phyloP scores from a whole-genome alignment of 2,113 vertebrate genomes.

The Grallaria varia region DNA sequence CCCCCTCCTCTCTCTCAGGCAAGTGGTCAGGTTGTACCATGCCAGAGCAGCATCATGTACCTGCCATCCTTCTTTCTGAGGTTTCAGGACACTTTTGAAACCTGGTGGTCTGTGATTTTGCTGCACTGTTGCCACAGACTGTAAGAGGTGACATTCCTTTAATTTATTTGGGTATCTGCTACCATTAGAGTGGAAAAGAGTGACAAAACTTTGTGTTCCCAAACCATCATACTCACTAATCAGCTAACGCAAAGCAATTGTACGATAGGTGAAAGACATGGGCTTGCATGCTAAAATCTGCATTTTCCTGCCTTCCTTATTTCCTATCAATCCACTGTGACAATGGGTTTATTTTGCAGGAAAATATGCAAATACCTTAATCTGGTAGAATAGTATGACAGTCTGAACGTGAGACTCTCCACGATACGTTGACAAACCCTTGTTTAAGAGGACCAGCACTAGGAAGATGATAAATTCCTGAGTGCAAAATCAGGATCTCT shows the following conservation, averaged over 20 bases:
- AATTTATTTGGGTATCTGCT: slow-evolving; percentile 44
- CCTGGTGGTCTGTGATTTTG: background rate
- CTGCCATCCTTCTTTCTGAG: background rate
- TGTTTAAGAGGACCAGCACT: background rate
- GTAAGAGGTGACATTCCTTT: slow-evolving; percentile 27
- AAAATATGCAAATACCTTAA: slow-evolving; percentile 64
- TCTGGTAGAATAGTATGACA: slow-evolving; percentile 36
- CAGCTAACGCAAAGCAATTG: slow-evolving; percentile 42
- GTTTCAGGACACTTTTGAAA: background rate
- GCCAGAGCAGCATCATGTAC: background rate
- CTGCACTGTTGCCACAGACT: background rate
- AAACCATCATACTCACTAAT: slow-evolving; percentile 29
- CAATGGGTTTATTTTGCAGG: slow-evolving; percentile 55
- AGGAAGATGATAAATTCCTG: background rate
- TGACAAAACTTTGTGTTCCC: slow-evolving; percentile 51
- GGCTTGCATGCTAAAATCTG: slow-evolving; percentile 17
- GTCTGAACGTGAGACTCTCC: background rate
- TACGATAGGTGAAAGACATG: slow-evolving; percentile 47
- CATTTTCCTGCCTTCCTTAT: slow-evolving; percentile 32
- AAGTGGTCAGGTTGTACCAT: background rate
- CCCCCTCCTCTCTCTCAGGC: background rate
- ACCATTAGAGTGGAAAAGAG: background rate
- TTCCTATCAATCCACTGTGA: slow-evolving; percentile 50
- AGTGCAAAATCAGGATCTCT: background rate
- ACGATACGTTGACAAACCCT: background rate